These are phyloP conservation scores for Heliconius charithonia DNA, from an alignment of 2,888 invertebrate genomes.

Conservation along the genomic window DNA sequence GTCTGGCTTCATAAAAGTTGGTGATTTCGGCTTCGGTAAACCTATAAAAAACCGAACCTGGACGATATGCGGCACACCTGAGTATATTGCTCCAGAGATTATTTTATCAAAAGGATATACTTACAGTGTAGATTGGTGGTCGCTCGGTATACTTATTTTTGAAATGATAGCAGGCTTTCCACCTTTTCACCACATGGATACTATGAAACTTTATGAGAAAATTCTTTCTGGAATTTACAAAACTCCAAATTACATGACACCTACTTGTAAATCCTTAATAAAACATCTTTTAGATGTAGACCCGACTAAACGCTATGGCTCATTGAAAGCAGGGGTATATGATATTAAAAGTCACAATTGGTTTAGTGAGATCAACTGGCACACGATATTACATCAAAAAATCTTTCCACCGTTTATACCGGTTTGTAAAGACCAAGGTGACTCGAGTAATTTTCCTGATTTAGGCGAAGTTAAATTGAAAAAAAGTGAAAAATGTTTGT, in stretches of 20 bases:
- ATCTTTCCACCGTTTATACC: slow-evolving; percentile 86
- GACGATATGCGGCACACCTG: slow-evolving; percentile 97
- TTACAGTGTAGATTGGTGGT: slow-evolving; percentile 97
- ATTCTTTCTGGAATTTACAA: slow-evolving; percentile 94
- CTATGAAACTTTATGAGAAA: slow-evolving; percentile 96
- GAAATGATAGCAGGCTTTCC: slow-evolving; percentile 96
- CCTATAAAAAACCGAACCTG: slow-evolving; percentile 89
- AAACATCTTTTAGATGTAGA: slow-evolving; percentile 88
- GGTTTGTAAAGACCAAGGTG: slow-evolving; percentile 77
- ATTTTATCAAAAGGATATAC: slow-evolving; percentile 95
- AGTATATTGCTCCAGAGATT: slow-evolving; percentile 96
- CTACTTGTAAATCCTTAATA: slow-evolving; percentile 90
- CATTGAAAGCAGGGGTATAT: slow-evolving; percentile 91
- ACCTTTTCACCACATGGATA: slow-evolving; percentile 94
- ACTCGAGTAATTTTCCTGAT: slow-evolving; percentile 86
- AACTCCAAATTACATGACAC: slow-evolving; percentile 90
- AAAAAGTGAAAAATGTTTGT: slow-evolving; percentile 77
- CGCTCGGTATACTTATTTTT: slow-evolving; percentile 92
- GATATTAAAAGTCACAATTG: slow-evolving; percentile 96
- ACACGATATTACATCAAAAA: slow-evolving; percentile 89
- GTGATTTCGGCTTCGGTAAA: slow-evolving; percentile 97
- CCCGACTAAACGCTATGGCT: slow-evolving; percentile 88
- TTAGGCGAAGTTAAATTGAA: slow-evolving; percentile 81
- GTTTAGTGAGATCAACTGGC: slow-evolving; percentile 93
- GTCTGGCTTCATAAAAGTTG: slow-evolving; percentile 90